Evolutionary conservation across 2,113 vertebrate genomes (phyloP), one percentile per base, ranked within the genome.

Genomic region (Lycocorax pyrrhopterus): DNA sequence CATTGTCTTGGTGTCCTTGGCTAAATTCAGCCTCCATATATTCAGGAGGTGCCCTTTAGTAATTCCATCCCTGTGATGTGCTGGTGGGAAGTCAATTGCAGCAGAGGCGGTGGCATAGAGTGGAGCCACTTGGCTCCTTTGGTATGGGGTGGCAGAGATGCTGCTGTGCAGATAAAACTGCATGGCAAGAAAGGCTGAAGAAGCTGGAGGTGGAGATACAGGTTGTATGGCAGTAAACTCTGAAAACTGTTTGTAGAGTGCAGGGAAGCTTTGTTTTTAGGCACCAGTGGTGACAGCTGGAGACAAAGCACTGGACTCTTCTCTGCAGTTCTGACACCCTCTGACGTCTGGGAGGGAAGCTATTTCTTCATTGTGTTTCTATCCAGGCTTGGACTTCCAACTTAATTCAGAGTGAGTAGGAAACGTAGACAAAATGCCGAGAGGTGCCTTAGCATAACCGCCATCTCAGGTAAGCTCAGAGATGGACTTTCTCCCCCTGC

Each of bases 11-110:
- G 33, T 71, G 21, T 89, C 47, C 53, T 35, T 21, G 39, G 46
- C 32, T 84, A 80, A 67, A 56, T 26, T 69, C 46, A 69, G 51
- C 51, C 30, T 66, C 33, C 12, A 2, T 27, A 4, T 43, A 43
- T 26, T 37, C 66, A 85, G 59, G 46, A 69, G 30, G 13, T 78
- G 41, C 11, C 33, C 30, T 35, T 51, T 10, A 81, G 64, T 37
- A 37, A 43, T 27, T 41, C 22, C 10, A 44, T 39, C 12, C 33
- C 0, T 0, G 23, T 1, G 1, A 37, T 4, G 1, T 1, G 1
- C 53, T 69, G 44, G 13, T 66, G 55, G 35, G 59, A 64, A 81
- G 11, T 20, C 21, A 14, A 14, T 27, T 1, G 1, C 39, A 29
- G 30, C 44, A 59, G 69, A 75, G 43, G n/a, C 32, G 35, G 18